Evolutionary conservation across 1,140 invertebrate genomes (phyloP).

Genomic region (Drosophila ambigua): DNA sequence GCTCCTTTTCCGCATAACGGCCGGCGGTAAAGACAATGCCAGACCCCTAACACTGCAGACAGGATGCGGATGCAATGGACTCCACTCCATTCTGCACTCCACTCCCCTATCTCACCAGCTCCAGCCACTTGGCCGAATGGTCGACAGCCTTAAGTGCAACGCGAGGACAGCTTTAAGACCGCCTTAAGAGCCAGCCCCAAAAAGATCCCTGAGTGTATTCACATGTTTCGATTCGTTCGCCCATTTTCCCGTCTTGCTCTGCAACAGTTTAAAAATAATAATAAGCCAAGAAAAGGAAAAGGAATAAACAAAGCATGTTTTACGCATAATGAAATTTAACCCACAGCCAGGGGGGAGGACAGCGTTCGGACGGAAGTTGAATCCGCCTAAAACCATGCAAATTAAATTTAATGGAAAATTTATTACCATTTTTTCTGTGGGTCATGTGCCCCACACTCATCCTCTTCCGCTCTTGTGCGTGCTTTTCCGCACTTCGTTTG

Average conservation of each 20-base stretch:
- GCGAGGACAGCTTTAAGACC: conserved; percentile 3
- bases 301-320: conserved; percentile 35
- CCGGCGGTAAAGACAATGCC: conserved; percentile 53
- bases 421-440: conserved; percentile 61
- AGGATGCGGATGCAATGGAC: conserved; percentile 38
- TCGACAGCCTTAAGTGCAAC: not conserved
- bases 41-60: conserved; percentile 21
- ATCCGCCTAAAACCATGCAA: conserved; percentile 73
- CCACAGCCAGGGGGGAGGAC: conserved; percentile 37
- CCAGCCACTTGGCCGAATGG: not conserved
- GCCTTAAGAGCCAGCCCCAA: not conserved
- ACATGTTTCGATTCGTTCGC: not conserved
- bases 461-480: not conserved
- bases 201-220: not conserved
- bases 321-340: conserved; percentile 59
- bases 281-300: not conserved
- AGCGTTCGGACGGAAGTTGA: conserved; percentile 40
- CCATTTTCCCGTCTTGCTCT: not conserved
- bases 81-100: not conserved
- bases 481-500: conserved; percentile 8
- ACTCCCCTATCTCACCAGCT: not conserved
- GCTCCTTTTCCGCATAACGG: conserved; percentile 21
- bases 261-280: not conserved
- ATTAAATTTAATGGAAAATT: conserved; percentile 76
- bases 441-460: not conserved